These are phyloP conservation scores for Cheiracanthium punctorium DNA, from an alignment of 2,888 invertebrate species.

Conservation along the genomic window DNA sequence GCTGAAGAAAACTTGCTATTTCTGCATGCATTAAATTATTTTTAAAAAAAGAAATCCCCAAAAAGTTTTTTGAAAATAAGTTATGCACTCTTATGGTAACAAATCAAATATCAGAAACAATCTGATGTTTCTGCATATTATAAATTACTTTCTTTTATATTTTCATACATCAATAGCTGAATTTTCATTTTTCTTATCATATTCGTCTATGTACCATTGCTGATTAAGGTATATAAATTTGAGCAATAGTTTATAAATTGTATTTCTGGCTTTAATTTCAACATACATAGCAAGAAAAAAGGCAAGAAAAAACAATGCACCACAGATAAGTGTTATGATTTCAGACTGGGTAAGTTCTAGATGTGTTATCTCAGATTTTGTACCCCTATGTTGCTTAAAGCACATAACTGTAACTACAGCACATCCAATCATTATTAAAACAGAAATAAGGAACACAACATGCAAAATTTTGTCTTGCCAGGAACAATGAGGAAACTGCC, in stretches of 20 bases:
- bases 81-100: slow-evolving; percentile 8
- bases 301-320: slow-evolving; percentile 79
- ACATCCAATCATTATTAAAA: slow-evolving; percentile 78
- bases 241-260: slow-evolving; percentile 77
- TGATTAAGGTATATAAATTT: slow-evolving; percentile 77
- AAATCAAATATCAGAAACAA: slow-evolving; percentile 10
- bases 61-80: slow-evolving; percentile 36
- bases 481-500: slow-evolving; percentile 78
- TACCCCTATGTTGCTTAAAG: slow-evolving; percentile 77
- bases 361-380: slow-evolving; percentile 73
- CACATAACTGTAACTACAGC: slow-evolving; percentile 79
- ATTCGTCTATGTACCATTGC: slow-evolving; percentile 78
- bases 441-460: slow-evolving; percentile 77
- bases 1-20: slow-evolving; percentile 1
- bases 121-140: slow-evolving; percentile 23
- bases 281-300: slow-evolving; percentile 80
- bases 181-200: slow-evolving; percentile 74
- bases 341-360: slow-evolving; percentile 77
- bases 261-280: slow-evolving; percentile 78
- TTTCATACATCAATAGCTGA: slow-evolving; percentile 66
- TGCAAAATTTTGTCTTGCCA: slow-evolving; percentile 78
- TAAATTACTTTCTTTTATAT: slow-evolving; percentile 16
- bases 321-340: slow-evolving; percentile 78
- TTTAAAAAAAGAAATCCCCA: background rate
- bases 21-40: slow-evolving; percentile 25